Evolutionary conservation across 2,113 vertebrate genomes (phyloP).

Genomic region (Dasyornis broadbenti): DNA sequence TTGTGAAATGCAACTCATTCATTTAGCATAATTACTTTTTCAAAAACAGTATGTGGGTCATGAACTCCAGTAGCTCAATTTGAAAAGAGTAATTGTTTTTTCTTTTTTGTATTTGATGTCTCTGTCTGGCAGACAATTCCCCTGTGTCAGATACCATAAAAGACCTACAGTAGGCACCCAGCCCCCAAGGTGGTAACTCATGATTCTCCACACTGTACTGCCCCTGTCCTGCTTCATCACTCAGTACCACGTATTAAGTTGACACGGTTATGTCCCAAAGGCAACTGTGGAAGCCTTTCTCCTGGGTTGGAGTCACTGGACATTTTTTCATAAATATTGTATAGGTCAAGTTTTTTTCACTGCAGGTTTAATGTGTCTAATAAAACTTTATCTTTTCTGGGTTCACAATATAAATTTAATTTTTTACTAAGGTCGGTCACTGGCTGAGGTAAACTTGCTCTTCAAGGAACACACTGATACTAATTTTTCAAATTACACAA

Average conservation of each 20-base stretch:
- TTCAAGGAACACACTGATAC: background rate
- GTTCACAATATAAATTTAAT: background rate
- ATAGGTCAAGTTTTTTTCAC: background rate
- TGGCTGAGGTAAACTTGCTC: background rate
- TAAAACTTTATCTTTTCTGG: background rate
- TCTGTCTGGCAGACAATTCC: background rate
- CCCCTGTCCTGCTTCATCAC: background rate
- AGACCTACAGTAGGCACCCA: background rate
- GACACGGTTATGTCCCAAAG: background rate
- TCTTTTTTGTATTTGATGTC: background rate
- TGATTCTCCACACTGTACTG: background rate
- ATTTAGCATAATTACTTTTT: background rate
- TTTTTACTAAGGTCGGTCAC: background rate
- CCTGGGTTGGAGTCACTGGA: background rate
- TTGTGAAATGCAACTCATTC: background rate
- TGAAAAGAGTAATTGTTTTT: background rate
- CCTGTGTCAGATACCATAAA: background rate
- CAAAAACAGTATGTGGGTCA: background rate
- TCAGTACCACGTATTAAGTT: background rate
- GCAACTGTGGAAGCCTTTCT: background rate
- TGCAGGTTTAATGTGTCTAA: background rate
- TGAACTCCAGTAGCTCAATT: background rate
- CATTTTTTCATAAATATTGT: background rate
- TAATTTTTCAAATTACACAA: background rate
- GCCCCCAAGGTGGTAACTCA: background rate